Evolutionary conservation across 53 echinoderm and acorn worm genomes (phyloP).

Genomic region (Actinopyga echinites): DNA sequence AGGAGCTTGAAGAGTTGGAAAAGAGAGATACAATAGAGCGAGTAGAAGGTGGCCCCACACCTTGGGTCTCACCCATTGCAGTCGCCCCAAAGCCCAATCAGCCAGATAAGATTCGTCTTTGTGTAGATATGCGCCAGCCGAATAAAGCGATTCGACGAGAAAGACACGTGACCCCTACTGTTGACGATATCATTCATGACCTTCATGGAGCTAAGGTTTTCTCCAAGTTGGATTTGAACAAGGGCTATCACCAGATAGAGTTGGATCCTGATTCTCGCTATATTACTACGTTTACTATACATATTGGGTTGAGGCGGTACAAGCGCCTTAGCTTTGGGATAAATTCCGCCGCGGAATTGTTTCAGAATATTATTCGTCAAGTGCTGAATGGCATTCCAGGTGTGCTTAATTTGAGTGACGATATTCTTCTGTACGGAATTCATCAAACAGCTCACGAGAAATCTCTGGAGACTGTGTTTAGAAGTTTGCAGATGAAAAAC

Average conservation of each 20-base stretch:
- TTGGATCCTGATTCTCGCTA: conserved; percentile 6
- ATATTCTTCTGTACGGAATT: conserved; percentile 43
- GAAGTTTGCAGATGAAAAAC: background rate
- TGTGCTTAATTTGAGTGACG: conserved; percentile 27
- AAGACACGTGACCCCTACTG: conserved; percentile 23
- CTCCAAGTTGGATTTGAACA: conserved; percentile 47
- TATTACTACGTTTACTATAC: conserved; percentile 28
- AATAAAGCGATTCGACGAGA: conserved; percentile 8
- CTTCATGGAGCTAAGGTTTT: conserved; percentile 34
- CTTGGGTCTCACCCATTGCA: conserved; percentile 44
- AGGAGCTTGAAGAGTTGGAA: conserved; percentile 26
- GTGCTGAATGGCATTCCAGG: conserved; percentile 1
- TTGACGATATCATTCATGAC: conserved; percentile 38
- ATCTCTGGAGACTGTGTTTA: conserved; percentile 5
- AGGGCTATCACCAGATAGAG: conserved; percentile 40
- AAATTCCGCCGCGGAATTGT: conserved; percentile 16
- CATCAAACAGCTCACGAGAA: conserved; percentile 11
- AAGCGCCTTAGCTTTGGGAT: conserved; percentile 46
- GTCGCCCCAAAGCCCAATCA: conserved; percentile 5
- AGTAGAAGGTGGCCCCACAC: conserved; percentile 29
- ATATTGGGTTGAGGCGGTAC: conserved; percentile 29
- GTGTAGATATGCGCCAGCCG: conserved; percentile 31
- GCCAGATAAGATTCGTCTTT: conserved; percentile 11
- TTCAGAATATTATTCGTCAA: conserved; percentile 27
- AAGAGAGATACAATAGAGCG: conserved; percentile 30